phyloP scores from a whole-genome alignment of 2,113 vertebrate genomes.

The Tylochromis polylepis region DNA sequence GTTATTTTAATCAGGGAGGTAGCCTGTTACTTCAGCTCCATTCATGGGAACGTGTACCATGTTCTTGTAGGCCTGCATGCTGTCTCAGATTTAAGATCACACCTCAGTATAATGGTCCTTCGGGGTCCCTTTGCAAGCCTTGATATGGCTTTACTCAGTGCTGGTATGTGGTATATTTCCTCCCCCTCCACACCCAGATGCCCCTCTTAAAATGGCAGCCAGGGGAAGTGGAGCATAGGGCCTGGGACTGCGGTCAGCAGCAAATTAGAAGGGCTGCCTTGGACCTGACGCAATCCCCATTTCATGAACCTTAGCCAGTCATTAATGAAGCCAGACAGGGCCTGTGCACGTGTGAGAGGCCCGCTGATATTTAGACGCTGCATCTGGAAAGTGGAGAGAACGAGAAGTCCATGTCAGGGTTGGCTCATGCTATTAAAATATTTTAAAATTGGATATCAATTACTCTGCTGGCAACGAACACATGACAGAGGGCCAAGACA shows the following conservation, averaged over 20 bases:
- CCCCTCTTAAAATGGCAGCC: constrained; percentile 50
- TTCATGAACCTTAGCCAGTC: constrained; percentile 46
- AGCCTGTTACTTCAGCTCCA: background rate
- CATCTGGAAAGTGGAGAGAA: constrained; percentile 57
- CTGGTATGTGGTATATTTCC: constrained; percentile 49
- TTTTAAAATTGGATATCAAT: constrained; percentile 56
- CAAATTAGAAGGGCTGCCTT: constrained; percentile 63
- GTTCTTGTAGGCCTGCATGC: background rate
- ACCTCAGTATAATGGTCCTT: constrained; percentile 26
- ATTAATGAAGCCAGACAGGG: constrained; percentile 67
- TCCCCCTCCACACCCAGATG: constrained; percentile 50
- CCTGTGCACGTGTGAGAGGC: constrained; percentile 51
- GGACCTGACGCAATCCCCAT: constrained; percentile 57
- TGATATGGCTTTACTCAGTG: constrained; percentile 11
- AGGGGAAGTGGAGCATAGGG: constrained; percentile 44
- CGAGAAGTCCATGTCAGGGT: constrained; percentile 39
- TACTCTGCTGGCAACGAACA: constrained; percentile 45
- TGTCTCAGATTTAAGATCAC: constrained; percentile 35
- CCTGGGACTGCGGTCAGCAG: constrained; percentile 46
- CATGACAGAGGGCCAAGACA: constrained; percentile 3
- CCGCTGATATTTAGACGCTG: constrained; percentile 11
- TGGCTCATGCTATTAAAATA: constrained; percentile 62
- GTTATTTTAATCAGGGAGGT: background rate
- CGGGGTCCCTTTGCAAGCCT: background rate
- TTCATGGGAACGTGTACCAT: constrained; percentile 19